Evolutionary conservation across 2,113 vertebrate genomes (phyloP), one percentile per base, ranked within the genome.

Genomic region (Pipra filicauda): DNA sequence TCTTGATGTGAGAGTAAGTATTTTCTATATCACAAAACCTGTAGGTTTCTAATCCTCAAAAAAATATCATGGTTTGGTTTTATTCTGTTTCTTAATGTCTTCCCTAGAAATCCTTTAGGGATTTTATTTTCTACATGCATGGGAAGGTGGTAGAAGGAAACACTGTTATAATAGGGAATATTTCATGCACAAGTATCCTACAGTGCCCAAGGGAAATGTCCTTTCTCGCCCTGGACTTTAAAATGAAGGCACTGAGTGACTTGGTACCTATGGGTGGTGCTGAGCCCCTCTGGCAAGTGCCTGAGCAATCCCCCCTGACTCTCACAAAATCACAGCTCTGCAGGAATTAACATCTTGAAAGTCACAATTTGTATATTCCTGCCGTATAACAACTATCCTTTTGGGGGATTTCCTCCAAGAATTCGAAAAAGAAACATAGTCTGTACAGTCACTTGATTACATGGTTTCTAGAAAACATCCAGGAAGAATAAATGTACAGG

Each of bases 71-170:
- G 24, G 3, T 62, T 65, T 11, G 5, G 23, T 16, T 67, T 54
- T 51, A 8, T 64, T 67, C 24, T 65, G 33, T 3, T 82, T 64
- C 52, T 27, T 43, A n/a, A 30, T 1, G 1, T 27, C 54, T 90
- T 79, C 26, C 69, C 12, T 27, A 43, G 31, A 57, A 55, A 66
- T 16, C 7, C 10, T 67, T 30, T 5, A 54, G 41, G 14, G 6
- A 41, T 66, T 88, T 76, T 66, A 4, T 83, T 82, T 85, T n/a
- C 44, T 37, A 1, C 1, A 0, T 2, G 8, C 2, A 1, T 2
- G 14, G 24, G 66, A 62, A 81, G 14, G 37, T 1, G 3, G 6
- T 49, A n/a, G 54, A 26, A 46, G 64, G 41, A 87, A 95, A 48
- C 5, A 2, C 10, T 31, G 19, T 35, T 70, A 24, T 27, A 39